These are phyloP conservation scores for Odontamblyopus lacepedii DNA, from an alignment of 2,797 vertebrate species.

Conservation along the genomic window DNA sequence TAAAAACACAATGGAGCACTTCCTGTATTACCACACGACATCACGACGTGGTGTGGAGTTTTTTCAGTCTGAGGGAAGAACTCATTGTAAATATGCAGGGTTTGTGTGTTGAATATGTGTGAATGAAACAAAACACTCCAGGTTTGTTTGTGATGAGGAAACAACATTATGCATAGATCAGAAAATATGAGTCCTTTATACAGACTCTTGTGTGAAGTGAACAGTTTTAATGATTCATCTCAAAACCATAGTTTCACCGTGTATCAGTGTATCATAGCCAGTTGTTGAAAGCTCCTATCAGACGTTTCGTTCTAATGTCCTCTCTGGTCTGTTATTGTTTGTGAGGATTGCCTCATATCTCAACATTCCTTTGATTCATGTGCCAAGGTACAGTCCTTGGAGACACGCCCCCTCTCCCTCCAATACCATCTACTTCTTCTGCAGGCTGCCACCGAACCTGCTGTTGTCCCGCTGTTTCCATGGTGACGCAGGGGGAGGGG, in stretches of 20 bases:
- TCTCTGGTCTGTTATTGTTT: conserved; percentile 15
- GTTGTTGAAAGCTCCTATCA: background rate
- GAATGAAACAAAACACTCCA: too few relatives aligned
- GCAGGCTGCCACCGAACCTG: conserved; percentile 63
- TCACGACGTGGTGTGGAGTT: too few relatives aligned
- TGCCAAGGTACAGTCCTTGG: conserved; percentile 25
- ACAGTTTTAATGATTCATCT: background rate
- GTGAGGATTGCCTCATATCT: conserved; percentile 18
- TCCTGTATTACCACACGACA: too few relatives aligned
- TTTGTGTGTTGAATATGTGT: too few relatives aligned
- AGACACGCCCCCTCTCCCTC: conserved; percentile 14
- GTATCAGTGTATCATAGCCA: background rate
- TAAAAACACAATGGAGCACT: too few relatives aligned
- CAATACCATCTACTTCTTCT: background rate
- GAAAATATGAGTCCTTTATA: too few relatives aligned
- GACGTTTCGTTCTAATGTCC: background rate
- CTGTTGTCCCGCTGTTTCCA: conserved; percentile 88
- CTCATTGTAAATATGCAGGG: too few relatives aligned
- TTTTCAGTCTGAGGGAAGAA: too few relatives aligned
- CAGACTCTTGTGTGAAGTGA: too few relatives aligned
- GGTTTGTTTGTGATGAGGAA: too few relatives aligned
- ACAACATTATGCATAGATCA: too few relatives aligned
- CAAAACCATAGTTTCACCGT: background rate
- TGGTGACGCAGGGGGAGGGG: conserved; percentile 82
- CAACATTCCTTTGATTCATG: conserved; percentile 29